Percentiles rank a stretch among this genome's conserved stretches.
phyloP scores from a whole-genome alignment of 2,888 invertebrate genomes.

The Didymodactylos carnosus region DNA sequence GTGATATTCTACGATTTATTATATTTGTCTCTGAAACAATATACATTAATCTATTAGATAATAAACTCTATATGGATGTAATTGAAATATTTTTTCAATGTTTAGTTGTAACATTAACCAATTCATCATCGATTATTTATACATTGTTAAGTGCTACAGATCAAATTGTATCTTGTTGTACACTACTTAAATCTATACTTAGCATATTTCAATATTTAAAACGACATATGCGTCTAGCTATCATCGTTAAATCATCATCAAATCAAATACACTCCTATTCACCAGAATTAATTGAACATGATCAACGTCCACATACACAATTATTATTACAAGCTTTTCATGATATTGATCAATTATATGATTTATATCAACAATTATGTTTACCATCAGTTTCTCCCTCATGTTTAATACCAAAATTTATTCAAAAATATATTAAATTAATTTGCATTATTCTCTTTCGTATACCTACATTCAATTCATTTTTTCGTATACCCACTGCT shows the following conservation, averaged over 20 bases:
- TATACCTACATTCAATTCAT: slow-evolving; percentile 7
- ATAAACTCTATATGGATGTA: not conserved
- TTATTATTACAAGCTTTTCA: not conserved
- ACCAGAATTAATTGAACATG: not conserved
- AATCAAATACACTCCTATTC: not conserved
- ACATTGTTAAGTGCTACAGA: not conserved
- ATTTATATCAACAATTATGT: not conserved
- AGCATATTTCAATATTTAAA: not conserved
- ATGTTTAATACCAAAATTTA: not conserved
- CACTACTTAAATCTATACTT: not conserved
- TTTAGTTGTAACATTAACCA: not conserved
- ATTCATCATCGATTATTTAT: not conserved
- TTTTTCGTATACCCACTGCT: slow-evolving; percentile 6
- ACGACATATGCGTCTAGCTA: not conserved
- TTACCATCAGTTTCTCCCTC: no score
- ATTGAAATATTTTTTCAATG: not conserved
- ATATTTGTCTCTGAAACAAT: not conserved
- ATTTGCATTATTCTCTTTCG: slow-evolving; percentile 3
- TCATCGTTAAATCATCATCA: not conserved
- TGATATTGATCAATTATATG: not conserved
- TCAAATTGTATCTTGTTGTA: not conserved
- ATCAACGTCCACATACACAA: not conserved
- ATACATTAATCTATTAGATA: not conserved
- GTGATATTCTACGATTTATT: not conserved
- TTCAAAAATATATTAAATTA: not conserved